Conservation (phyloP, 1,140 invertebrate genomes). For the Drosophila subpulchrella region DNA sequence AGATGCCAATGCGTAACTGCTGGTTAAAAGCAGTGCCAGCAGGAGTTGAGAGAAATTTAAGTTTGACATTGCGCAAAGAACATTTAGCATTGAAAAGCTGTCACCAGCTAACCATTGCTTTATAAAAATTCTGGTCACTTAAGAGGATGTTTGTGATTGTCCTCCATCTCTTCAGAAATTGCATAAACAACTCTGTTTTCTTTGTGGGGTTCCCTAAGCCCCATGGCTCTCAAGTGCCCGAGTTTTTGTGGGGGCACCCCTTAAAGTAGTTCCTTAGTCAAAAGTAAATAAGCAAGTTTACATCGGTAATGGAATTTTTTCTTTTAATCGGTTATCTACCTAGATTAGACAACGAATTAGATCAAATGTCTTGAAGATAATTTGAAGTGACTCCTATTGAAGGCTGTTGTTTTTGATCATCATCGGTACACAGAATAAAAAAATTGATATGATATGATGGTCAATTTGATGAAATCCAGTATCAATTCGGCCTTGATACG, state of each 20-base stretch:
- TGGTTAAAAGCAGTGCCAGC: conserved; percentile 8
- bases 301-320: conserved; percentile 49
- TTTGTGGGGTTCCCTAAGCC: conserved; percentile 31
- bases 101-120: conserved; percentile 22
- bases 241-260: conserved; percentile 16
- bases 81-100: conserved; percentile 47
- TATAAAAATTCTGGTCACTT: conserved; percentile 57
- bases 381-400: not conserved
- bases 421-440: no score
- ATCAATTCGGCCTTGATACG: no score
- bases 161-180: conserved; percentile 21
- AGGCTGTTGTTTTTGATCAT: conserved; percentile 6
- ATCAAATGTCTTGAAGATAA: conserved; percentile 11
- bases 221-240: conserved; percentile 15
- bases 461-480: no score
- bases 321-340: conserved; percentile 1
- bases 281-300: conserved; percentile 55
- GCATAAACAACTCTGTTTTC: conserved; percentile 37
- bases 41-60: conserved; percentile 4
- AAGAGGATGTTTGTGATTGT: conserved; percentile 21
- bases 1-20: conserved; percentile 30
- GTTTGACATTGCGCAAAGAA: conserved; percentile 51
- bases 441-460: no score
- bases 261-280: conserved; percentile 30
- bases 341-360: conserved; percentile 15